A percentile compares a stretch with the other conserved stretches of the same genome.
These are phyloP conservation scores for Plebejus anna DNA, from an alignment of 2,888 invertebrate species.

Conservation along the genomic window DNA sequence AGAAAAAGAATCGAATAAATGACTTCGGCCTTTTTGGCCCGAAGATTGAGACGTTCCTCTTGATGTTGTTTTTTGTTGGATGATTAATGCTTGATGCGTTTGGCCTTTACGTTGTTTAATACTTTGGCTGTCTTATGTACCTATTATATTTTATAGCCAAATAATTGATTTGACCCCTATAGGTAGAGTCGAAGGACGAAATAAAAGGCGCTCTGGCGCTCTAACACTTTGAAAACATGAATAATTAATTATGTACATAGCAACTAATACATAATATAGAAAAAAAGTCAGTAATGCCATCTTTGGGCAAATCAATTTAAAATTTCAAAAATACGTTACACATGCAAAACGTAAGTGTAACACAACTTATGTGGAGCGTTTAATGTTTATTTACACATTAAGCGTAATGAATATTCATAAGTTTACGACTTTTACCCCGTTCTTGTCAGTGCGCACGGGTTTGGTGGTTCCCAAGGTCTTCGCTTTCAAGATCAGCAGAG, in stretches of 20 bases:
- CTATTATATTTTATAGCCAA: neutral
- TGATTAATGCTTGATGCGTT: neutral
- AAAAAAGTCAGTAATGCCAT: neutral
- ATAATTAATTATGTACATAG: neutral
- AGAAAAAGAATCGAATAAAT: constrained; percentile 17
- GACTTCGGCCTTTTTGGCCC: constrained; percentile 5
- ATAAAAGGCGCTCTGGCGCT: neutral
- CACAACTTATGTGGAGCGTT: neutral
- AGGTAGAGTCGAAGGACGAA: neutral
- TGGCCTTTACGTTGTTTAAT: neutral
- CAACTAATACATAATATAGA: no score
- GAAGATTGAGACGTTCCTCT: neutral
- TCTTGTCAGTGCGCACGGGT: constrained; percentile 11
- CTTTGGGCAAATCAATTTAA: neutral
- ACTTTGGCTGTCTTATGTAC: neutral
- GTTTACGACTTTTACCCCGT: constrained; percentile 15
- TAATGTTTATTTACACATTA: constrained; percentile 12
- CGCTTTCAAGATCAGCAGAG: constrained; percentile 79
- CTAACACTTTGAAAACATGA: neutral
- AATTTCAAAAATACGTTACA: neutral
- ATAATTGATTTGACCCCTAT: constrained; percentile 17
- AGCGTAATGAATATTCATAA: constrained; percentile 1
- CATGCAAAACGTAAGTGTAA: neutral
- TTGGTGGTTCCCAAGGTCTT: constrained; percentile 66
- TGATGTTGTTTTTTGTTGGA: neutral